Percentiles rank a stretch among this genome's conserved stretches.
These are phyloP conservation scores for Caenorhabditis latens DNA, from an alignment of 1,140 invertebrate species.

Conservation along the genomic window DNA sequence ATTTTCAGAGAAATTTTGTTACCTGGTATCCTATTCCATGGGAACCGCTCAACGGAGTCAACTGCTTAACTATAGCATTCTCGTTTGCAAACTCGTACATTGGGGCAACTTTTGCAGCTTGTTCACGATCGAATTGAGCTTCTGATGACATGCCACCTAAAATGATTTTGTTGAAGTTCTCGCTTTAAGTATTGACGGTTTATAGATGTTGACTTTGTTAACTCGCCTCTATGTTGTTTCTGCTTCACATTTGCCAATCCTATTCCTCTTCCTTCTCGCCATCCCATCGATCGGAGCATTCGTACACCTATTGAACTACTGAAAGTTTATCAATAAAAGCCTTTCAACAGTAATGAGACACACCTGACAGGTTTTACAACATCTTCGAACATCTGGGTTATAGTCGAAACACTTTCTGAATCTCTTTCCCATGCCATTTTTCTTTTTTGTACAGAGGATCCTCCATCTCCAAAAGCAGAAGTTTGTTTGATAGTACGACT, in stretches of 20 bases:
- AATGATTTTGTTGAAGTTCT: neutral
- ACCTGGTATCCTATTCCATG: conserved; percentile 89
- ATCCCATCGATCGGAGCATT: conserved; percentile 87
- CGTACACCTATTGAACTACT: conserved; percentile 89
- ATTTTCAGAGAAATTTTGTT: conserved; percentile 77
- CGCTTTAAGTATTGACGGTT: too few relatives aligned
- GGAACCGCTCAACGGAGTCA: conserved; percentile 83
- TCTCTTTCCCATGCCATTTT: conserved; percentile 75
- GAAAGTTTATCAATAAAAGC: too few relatives aligned
- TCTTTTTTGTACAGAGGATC: conserved; percentile 24
- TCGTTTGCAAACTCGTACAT: conserved; percentile 85
- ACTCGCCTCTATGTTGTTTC: conserved; percentile 34
- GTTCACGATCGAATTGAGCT: conserved; percentile 77
- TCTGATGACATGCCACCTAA: conserved; percentile 79
- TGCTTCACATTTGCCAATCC: conserved; percentile 77
- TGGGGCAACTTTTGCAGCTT: conserved; percentile 79
- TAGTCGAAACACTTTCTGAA: conserved; percentile 62
- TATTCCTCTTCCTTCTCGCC: conserved; percentile 90
- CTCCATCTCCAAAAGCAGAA: conserved; percentile 82
- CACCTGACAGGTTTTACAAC: conserved; percentile 51
- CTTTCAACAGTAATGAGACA: too few relatives aligned
- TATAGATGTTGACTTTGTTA: neutral
- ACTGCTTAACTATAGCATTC: conserved; percentile 84
- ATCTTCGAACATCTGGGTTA: conserved; percentile 20
- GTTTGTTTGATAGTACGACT: conserved; percentile 86